Percentiles rank a stretch among this genome's conserved stretches.
phyloP scores from a whole-genome alignment of 1,140 invertebrate species.

The Macrotrachela quadricornifera region DNA sequence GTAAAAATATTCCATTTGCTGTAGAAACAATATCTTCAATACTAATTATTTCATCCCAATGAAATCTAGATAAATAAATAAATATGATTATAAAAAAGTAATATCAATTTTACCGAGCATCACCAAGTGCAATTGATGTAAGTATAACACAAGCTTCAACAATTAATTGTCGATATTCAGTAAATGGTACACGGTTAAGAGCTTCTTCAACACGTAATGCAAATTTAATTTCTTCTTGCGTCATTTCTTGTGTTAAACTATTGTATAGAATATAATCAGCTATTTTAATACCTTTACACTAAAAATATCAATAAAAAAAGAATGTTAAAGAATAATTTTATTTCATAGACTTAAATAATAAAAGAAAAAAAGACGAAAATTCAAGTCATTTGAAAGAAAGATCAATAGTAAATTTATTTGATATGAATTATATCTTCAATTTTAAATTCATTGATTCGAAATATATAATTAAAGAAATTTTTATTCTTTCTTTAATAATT shows the following conservation, averaged over 20 bases:
- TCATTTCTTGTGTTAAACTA: slow-evolving; percentile 89
- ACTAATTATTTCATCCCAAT: slow-evolving; percentile 46
- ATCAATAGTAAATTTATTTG: no score
- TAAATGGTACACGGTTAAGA: slow-evolving; percentile 82
- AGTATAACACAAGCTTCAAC: slow-evolving; percentile 92
- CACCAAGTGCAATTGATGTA: slow-evolving; percentile 46
- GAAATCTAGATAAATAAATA: slow-evolving; percentile 25
- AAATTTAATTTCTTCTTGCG: slow-evolving; percentile 89
- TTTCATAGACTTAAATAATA: no score
- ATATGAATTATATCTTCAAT: no score
- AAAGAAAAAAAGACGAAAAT: no score
- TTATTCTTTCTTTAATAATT: no score
- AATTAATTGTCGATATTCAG: slow-evolving; percentile 87
- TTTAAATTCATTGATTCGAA: no score
- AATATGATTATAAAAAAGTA: slow-evolving; percentile 13
- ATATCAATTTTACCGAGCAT: slow-evolving; percentile 8
- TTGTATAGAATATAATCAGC: slow-evolving; percentile 67
- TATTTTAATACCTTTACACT: slow-evolving; percentile 72
- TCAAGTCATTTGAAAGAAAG: no score
- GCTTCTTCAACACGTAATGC: slow-evolving; percentile 90
- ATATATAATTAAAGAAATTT: no score
- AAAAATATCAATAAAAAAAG: no score
- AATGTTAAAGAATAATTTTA: no score
- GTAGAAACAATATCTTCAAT: slow-evolving; percentile 77
- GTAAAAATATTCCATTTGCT: slow-evolving; percentile 78